Evolutionary conservation across 2,888 invertebrate species (phyloP), one percentile per base, ranked within the genome.

Genomic region (Seladonia tumulorum): DNA sequence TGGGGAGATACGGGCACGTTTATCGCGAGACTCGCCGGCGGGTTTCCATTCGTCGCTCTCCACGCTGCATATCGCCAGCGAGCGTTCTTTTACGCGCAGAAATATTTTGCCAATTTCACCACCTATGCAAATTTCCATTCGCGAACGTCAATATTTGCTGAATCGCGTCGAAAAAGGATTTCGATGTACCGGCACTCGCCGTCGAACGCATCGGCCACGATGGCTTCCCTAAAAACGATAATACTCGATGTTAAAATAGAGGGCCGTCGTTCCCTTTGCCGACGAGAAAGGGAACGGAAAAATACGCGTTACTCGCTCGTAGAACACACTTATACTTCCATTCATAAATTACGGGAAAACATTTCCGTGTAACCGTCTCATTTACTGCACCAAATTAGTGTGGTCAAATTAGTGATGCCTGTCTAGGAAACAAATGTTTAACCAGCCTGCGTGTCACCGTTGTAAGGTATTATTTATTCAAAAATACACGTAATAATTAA

Each of bases 121-220:
- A 88, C 82, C 88, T 87, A 90, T 89, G 90, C 90, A 89, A 88
- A 90, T 90, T 90, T 89, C 89, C 86, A 89, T 90, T 88, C 87
- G 80, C 83, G 72, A 85, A 82, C 88, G 87, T 90, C 90, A 90
- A 90, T 90, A 90, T 90, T 90, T 90, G 90, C 83, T 72, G 90
- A 90, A 87, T 90, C 89, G 83, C 87, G 86, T 42, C 79, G 90
- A 90, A 86, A 90, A 90, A 90, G 90, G 89, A 90, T 90, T 90
- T 82, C 89, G 87, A 87, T 90, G 90, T 90, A 89, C 85, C 84
- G 79, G 53, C 81, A 79, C 84, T 86, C 81, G 63, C 74, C 87
- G 81, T 80, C 85, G 77, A 82, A 83, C 81, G 81, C 70, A 70
- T 77, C 42, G 49, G 47, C 79, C 72, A 5, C 53, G 49, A 72